phyloP scores from a whole-genome alignment of 2,113 vertebrate genomes.

The Mesitornis unicolor region DNA sequence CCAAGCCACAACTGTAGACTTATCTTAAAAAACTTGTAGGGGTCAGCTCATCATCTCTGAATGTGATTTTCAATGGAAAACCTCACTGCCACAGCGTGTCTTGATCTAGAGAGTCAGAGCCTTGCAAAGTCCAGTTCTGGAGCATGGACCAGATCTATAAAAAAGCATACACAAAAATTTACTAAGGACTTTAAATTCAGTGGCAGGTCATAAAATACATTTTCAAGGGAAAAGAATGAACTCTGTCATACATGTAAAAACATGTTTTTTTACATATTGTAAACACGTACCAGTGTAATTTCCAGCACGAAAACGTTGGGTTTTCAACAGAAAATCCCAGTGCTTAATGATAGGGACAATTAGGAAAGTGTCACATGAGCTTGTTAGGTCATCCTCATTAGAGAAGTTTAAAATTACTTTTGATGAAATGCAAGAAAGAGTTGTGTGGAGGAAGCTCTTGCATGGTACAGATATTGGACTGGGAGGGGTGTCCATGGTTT shows the following conservation, averaged over 20 bases:
- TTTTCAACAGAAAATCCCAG: not conserved
- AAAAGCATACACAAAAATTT: not conserved
- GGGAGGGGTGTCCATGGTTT: not conserved
- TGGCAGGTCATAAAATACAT: not conserved
- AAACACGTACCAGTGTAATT: not conserved
- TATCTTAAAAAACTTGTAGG: not conserved
- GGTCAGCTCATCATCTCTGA: not conserved
- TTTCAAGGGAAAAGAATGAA: not conserved
- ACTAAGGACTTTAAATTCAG: not conserved
- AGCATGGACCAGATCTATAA: not conserved
- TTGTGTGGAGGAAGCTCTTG: not conserved
- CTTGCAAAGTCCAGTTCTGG: not conserved
- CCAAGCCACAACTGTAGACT: not conserved
- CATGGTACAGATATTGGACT: not conserved
- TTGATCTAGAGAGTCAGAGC: not conserved
- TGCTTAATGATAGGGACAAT: not conserved
- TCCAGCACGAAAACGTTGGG: not conserved
- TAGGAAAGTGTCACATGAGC: not conserved
- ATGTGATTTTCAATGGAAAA: not conserved
- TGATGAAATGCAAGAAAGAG: not conserved
- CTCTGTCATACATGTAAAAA: not conserved
- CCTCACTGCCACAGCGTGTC: not conserved
- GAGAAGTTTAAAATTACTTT: constrained; percentile 33
- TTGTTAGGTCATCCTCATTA: not conserved
- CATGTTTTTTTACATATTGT: not conserved